phyloP scores from a whole-genome alignment of 2,888 invertebrate species.

The Vannuccia rotundouncinata region DNA sequence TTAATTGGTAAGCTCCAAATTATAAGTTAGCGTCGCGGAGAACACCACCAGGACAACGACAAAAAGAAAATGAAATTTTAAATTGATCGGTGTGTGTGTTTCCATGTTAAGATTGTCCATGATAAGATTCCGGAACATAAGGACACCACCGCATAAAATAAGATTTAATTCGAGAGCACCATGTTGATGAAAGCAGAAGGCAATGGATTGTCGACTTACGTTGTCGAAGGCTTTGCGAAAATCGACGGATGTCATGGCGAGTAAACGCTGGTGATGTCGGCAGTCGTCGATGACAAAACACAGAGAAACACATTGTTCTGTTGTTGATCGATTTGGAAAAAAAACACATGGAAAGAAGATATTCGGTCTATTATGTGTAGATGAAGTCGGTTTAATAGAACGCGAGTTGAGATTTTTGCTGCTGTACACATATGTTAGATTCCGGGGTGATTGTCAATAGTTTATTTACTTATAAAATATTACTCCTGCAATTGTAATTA shows the following conservation, averaged over 20 bases:
- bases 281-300: slow-evolving; percentile 1
- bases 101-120: no score
- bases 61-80: slow-evolving; percentile 1
- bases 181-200: not conserved
- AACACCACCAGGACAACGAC: slow-evolving; percentile 5
- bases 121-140: not conserved
- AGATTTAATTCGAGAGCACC: slow-evolving; percentile 1
- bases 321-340: slow-evolving; percentile 17
- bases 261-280: no score
- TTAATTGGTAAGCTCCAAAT: slow-evolving; percentile 8
- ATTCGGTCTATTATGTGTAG: not conserved
- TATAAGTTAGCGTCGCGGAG: not conserved
- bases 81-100: no score
- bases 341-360: slow-evolving; percentile 1
- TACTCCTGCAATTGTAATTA: no score
- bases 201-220: not conserved
- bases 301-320: not conserved
- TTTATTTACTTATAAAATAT: no score
- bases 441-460: slow-evolving; percentile 5
- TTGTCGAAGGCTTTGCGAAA: not conserved
- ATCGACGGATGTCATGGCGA: no score
- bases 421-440: slow-evolving; percentile 24
- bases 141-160: slow-evolving; percentile 4
- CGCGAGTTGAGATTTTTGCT: slow-evolving; percentile 10
- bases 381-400: not conserved